These are phyloP conservation scores for Orthonevra nobilis DNA, from an alignment of 2,888 invertebrate genomes.

Conservation along the genomic window DNA sequence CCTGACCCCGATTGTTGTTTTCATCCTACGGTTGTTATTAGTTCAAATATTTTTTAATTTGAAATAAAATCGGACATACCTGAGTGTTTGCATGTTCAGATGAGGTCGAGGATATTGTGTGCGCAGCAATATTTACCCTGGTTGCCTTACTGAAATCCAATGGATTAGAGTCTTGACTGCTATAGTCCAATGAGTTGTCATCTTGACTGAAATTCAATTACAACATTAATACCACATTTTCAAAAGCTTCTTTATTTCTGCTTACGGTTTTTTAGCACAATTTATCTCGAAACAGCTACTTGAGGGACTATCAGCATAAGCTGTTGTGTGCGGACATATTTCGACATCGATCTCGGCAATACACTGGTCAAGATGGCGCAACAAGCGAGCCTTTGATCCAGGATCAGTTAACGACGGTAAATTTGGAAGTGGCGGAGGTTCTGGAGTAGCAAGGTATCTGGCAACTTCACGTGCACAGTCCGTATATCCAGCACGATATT, in stretches of 20 bases:
- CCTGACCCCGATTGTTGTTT: conserved; percentile 77
- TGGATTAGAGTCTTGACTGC: conserved; percentile 80
- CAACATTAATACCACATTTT: conserved; percentile 6
- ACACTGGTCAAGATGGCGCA: conserved; percentile 83
- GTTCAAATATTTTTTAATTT: background rate
- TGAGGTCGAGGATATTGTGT: conserved; percentile 68
- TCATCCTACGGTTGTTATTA: conserved; percentile 74
- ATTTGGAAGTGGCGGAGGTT: conserved; percentile 78
- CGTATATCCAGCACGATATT: conserved; percentile 83
- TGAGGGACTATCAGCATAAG: conserved; percentile 76
- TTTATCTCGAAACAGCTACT: conserved; percentile 77
- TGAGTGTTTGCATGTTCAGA: conserved; percentile 61
- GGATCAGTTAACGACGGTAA: conserved; percentile 81
- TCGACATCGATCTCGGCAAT: conserved; percentile 83
- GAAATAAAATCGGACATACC: conserved; percentile 17
- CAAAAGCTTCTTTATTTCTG: conserved; percentile 37
- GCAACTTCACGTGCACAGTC: conserved; percentile 84
- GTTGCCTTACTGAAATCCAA: conserved; percentile 81
- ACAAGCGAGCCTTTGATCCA: conserved; percentile 82
- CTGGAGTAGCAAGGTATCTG: conserved; percentile 79
- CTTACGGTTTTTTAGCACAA: conserved; percentile 73
- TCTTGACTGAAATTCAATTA: conserved; percentile 72
- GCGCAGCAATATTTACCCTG: conserved; percentile 62
- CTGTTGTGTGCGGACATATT: conserved; percentile 79
- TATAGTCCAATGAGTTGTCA: conserved; percentile 78